Conservation (phyloP, 2,888 invertebrate species). For the Chymomyza amoena region DNA sequence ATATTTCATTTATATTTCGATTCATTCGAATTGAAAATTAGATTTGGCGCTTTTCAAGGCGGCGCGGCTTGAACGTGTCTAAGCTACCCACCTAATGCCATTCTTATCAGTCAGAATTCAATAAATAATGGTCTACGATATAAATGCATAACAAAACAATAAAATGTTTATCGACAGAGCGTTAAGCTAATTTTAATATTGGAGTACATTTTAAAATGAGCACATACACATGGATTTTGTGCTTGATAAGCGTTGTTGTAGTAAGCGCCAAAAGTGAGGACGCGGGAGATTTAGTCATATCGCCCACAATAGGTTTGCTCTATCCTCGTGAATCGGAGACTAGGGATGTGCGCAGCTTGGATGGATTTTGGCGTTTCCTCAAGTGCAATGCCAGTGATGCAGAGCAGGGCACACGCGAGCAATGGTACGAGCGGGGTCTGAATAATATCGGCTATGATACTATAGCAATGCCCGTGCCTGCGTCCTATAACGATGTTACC, state of each 20-base stretch:
- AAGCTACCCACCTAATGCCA: too few species aligned
- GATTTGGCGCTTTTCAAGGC: too few species aligned
- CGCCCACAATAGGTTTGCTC: constrained; percentile 67
- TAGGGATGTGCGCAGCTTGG: constrained; percentile 87
- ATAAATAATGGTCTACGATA: not conserved
- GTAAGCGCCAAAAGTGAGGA: not conserved
- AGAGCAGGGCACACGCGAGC: constrained; percentile 85
- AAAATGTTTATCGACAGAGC: not conserved
- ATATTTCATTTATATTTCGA: too few species aligned
- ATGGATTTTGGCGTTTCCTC: constrained; percentile 95
- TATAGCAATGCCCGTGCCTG: constrained; percentile 95
- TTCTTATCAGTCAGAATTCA: not conserved
- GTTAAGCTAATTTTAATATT: not conserved
- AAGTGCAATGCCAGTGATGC: constrained; percentile 85
- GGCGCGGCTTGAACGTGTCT: too few species aligned
- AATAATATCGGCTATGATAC: constrained; percentile 82
- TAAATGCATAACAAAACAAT: not conserved
- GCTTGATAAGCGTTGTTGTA: not conserved
- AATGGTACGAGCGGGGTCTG: constrained; percentile 87
- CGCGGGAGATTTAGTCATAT: constrained; percentile 3
- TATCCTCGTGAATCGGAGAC: constrained; percentile 86
- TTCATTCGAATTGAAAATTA: too few species aligned
- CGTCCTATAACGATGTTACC: constrained; percentile 96
- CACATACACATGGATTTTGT: not conserved
- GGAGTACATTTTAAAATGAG: not conserved